These are phyloP conservation scores for Atractosteus spatula DNA, from an alignment of 2,113 vertebrate genomes.

Conservation along the genomic window DNA sequence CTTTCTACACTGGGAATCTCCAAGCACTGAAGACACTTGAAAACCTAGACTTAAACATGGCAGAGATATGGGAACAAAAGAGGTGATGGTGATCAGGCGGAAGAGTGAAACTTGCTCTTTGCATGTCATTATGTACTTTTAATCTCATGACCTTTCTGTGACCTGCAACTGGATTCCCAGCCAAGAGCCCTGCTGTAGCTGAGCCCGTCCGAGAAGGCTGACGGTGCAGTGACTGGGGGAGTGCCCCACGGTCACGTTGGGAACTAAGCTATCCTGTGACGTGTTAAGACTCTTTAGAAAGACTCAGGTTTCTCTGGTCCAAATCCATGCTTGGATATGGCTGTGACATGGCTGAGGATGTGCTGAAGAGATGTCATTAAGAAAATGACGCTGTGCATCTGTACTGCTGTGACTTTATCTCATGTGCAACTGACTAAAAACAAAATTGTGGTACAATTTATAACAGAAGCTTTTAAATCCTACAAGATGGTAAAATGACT, in stretches of 20 bases:
- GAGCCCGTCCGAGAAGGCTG: constrained; percentile 40
- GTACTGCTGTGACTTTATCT: constrained; percentile 58
- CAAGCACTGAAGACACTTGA: constrained; percentile 90
- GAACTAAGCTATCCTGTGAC: constrained; percentile 58
- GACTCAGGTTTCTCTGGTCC: constrained; percentile 84
- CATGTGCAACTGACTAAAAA: constrained; percentile 66
- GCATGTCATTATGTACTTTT: constrained; percentile 29
- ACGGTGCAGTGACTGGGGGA: constrained; percentile 46
- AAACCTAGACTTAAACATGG: constrained; percentile 88
- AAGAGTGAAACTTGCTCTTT: constrained; percentile 22
- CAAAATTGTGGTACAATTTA: constrained; percentile 68
- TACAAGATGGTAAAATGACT: constrained; percentile 35
- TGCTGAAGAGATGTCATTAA: constrained; percentile 71
- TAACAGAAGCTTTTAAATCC: constrained; percentile 50
- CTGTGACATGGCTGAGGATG: constrained; percentile 76
- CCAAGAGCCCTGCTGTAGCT: constrained; percentile 19
- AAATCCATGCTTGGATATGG: constrained; percentile 79
- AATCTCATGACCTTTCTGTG: constrained; percentile 35
- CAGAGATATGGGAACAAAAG: constrained; percentile 98
- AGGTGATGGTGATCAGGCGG: constrained; percentile 77
- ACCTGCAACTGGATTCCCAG: constrained; percentile 21
- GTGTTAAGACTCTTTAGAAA: constrained; percentile 70
- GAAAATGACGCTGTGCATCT: constrained; percentile 64
- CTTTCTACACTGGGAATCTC: constrained; percentile 95
- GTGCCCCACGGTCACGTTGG: constrained; percentile 47